phyloP scores from a whole-genome alignment of 2,888 invertebrate species.

The Eledona agricola region DNA sequence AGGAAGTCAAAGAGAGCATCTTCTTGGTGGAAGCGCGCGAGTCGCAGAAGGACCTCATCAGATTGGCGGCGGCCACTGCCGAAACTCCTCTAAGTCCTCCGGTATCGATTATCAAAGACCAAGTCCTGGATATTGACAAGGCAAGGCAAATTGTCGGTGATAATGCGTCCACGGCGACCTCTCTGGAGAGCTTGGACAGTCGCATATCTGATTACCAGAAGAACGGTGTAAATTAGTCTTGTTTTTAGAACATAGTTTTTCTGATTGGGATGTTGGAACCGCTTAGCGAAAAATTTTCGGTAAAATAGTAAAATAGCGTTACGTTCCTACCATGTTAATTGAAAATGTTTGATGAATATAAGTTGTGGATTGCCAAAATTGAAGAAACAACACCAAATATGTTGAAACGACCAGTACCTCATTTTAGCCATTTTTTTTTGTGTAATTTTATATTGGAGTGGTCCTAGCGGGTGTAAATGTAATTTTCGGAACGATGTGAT shows the following conservation, averaged over 20 bases:
- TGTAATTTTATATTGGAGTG: too few species aligned
- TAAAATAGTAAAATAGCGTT: too few species aligned
- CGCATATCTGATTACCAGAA: constrained; percentile 43
- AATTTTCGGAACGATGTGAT: too few species aligned
- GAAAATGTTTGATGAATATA: too few species aligned
- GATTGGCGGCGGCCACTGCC: constrained; percentile 58
- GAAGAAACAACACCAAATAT: too few species aligned
- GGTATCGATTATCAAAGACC: constrained; percentile 48
- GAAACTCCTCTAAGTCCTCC: constrained; percentile 47
- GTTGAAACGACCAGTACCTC: too few species aligned
- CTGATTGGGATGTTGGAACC: too few species aligned
- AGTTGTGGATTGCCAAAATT: too few species aligned
- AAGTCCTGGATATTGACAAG: constrained; percentile 59
- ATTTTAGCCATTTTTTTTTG: too few species aligned
- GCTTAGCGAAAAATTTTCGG: too few species aligned
- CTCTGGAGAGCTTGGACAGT: constrained; percentile 66
- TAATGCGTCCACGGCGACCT: constrained; percentile 65
- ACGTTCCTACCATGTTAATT: too few species aligned
- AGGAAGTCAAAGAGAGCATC: constrained; percentile 82
- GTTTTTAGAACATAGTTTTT: constrained; percentile 10
- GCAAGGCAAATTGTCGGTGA: constrained; percentile 55
- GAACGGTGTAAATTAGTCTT: constrained; percentile 14
- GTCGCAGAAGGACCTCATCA: constrained; percentile 72
- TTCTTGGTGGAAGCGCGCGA: constrained; percentile 83
- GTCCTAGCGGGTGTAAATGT: too few species aligned